Percentiles rank a stretch among this genome's conserved stretches.
Evolutionary conservation across 2,113 vertebrate species (phyloP).

Genomic region (Nannobrachium achirus): DNA sequence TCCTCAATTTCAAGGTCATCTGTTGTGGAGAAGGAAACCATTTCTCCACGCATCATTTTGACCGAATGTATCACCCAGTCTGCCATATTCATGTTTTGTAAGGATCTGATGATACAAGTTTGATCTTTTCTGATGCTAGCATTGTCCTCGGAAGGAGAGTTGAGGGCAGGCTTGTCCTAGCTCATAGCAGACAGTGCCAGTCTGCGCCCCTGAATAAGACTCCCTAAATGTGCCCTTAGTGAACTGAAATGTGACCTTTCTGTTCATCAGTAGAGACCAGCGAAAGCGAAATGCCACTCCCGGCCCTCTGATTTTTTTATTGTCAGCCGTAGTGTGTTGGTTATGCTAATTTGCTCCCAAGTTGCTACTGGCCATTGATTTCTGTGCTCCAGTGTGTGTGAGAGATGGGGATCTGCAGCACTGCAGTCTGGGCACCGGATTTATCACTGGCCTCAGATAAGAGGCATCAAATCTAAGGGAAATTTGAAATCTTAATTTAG

Average conservation of each 20-base stretch:
- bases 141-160: slow-evolving; percentile 28
- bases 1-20: slow-evolving; percentile 61
- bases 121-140: background rate
- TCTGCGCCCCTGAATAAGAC: slow-evolving; percentile 5
- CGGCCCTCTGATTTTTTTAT: slow-evolving; percentile 29
- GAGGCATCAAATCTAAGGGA: background rate
- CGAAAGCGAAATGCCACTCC: slow-evolving; percentile 23
- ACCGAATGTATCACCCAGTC: background rate
- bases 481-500: background rate
- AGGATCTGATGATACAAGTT: slow-evolving; percentile 18
- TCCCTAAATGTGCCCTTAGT: background rate
- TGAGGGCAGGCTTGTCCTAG: slow-evolving; percentile 19
- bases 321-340: slow-evolving; percentile 18
- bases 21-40: slow-evolving; percentile 1
- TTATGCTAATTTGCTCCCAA: slow-evolving; percentile 60
- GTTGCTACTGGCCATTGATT: slow-evolving; percentile 66
- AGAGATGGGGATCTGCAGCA: slow-evolving; percentile 34
- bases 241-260: slow-evolving; percentile 50
- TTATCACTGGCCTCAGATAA: slow-evolving; percentile 36
- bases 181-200: slow-evolving; percentile 33
- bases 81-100: slow-evolving; percentile 3
- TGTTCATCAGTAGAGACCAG: slow-evolving; percentile 24
- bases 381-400: slow-evolving; percentile 45
- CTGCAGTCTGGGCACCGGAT: slow-evolving; percentile 41
- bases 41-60: background rate